Percentiles rank a stretch among this genome's conserved stretches.
Conservation (phyloP, 1,140 invertebrate species). For the Drosophila nikananu region DNA sequence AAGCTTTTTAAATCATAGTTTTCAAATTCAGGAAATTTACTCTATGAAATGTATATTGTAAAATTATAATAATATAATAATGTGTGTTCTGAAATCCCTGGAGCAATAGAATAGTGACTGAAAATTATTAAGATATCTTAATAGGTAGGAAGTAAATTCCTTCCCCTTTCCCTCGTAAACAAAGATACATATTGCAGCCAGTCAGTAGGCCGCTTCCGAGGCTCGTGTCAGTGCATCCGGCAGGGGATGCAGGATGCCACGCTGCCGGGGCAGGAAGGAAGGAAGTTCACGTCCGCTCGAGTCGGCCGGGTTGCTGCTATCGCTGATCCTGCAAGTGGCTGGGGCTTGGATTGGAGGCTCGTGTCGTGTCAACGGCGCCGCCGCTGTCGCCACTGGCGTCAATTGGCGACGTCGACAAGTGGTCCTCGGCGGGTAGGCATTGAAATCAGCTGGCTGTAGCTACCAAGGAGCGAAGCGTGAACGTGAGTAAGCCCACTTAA, state of each 20-base stretch:
- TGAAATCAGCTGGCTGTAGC: constrained; percentile 41
- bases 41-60: no score
- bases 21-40: not conserved
- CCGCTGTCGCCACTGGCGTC: constrained; percentile 2
- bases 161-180: not conserved
- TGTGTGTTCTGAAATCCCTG: not conserved
- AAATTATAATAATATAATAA: no score
- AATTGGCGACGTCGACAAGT: constrained; percentile 30
- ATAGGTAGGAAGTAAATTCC: not conserved
- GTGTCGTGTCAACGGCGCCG: constrained; percentile 39
- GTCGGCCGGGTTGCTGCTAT: constrained; percentile 15
- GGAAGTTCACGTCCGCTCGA: constrained; percentile 39
- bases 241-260: constrained; percentile 16
- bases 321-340: constrained; percentile 50
- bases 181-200: not conserved
- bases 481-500: constrained; percentile 40
- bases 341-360: constrained; percentile 24
- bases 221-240: constrained; percentile 33
- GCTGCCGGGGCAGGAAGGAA: constrained; percentile 8
- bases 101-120: not conserved
- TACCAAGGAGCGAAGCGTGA: not conserved
- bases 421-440: constrained; percentile 39
- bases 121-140: not conserved
- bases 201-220: constrained; percentile 16
- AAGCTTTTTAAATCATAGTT: not conserved